Base-by-base conservation (phyloP, 2,797 vertebrate species). In the Pipistrellus pygmaeus region DNA sequence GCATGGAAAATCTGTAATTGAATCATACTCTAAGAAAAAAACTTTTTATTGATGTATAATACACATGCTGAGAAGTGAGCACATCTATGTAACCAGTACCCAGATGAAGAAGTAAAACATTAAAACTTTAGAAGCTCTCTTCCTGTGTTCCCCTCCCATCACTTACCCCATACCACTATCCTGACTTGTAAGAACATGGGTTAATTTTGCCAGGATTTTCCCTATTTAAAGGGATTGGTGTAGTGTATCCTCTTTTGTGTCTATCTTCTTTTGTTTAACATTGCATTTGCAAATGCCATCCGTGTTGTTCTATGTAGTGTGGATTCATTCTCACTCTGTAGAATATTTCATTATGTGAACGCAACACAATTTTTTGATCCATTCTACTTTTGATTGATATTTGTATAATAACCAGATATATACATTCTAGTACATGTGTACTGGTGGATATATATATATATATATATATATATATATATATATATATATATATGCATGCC, bases 251-350 rank as follows among this genome's bases (percentile, higher is more conserved):
- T 80, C 44, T 64, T 64, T 51, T 48, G 53, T 71, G n/a, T 90
- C 46, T 71, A 5, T 82, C 66, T 91, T 84, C 44, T 64, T 66
- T 76, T 83, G 72, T 20, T 88, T 90, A 87, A 66, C 35, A n/a
- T 68, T 62, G 23, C 71, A 17, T 69, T 38, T 35, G 8, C 48
- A 35, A 53, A 25, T 71, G 48, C 38, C n/a, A 46, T 23, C 27
- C 38, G 5, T 7, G 11, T 44, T 27, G 27, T 53, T 71, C 10
- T 32, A 7, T 12, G 14, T 18, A 53, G 38, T 17, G 14, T 38
- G 30, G 20, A 71, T 55, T 76, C 5, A 30, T 73, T 21, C 46
- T 81, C 13, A 68, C 60, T 30, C 35, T 81, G 1, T 32, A 23
- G 71, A 75, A 48, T n/a, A 77, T 27, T 66, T 55, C 60, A 30